Evolutionary conservation across 2,888 invertebrate species (phyloP).

Genomic region (Margaritifera margaritifera): DNA sequence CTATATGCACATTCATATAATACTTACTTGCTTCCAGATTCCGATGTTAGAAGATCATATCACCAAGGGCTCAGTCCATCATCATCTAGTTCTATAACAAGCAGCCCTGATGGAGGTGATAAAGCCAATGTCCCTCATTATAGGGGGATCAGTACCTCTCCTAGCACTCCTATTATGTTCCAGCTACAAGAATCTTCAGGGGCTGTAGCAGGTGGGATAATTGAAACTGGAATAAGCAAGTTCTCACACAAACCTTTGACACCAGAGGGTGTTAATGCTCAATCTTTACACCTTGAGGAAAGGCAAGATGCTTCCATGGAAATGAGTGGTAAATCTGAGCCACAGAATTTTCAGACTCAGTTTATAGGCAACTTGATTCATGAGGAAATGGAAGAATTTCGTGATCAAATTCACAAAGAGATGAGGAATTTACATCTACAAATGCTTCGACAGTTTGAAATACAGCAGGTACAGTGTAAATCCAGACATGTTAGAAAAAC

Average conservation of each 20-base stretch:
- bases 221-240: slow-evolving; percentile 3
- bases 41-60: not conserved
- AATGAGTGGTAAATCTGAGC: not conserved
- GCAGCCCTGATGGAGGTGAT: slow-evolving; percentile 15
- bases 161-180: slow-evolving; percentile 27
- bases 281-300: slow-evolving; percentile 14
- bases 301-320: not conserved
- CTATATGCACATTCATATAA: not conserved
- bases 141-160: slow-evolving; percentile 40
- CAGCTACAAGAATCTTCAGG: slow-evolving; percentile 41
- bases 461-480: slow-evolving; percentile 55
- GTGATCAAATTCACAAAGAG: slow-evolving; percentile 59
- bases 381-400: slow-evolving; percentile 59
- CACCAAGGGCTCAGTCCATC: slow-evolving; percentile 3
- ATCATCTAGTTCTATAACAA: slow-evolving; percentile 16
- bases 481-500: not conserved
- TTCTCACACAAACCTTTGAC: slow-evolving; percentile 20
- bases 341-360: slow-evolving; percentile 35
- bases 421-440: slow-evolving; percentile 63
- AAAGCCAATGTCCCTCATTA: slow-evolving; percentile 22
- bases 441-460: slow-evolving; percentile 64
- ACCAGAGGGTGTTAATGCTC: slow-evolving; percentile 47
- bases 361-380: slow-evolving; percentile 52
- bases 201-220: slow-evolving; percentile 26
- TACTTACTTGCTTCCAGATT: not conserved